phyloP scores from a whole-genome alignment of 1,140 invertebrate genomes.

The Rhopalosiphum padi region DNA sequence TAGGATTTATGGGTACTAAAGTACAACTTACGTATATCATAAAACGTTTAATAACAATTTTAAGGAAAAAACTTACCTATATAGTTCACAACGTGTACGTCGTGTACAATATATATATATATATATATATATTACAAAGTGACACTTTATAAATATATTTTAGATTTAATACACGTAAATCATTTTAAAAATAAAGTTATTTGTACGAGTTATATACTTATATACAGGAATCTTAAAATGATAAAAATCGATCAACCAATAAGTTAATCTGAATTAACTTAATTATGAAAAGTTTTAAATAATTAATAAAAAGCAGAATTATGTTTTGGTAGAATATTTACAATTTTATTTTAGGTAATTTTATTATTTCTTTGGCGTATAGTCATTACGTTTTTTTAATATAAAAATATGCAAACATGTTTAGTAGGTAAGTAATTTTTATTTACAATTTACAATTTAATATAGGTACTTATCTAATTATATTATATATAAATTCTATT shows the following conservation, averaged over 20 bases:
- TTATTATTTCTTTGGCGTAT: too few species aligned
- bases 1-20: not conserved
- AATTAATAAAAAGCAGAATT: not conserved
- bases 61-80: not conserved
- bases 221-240: not conserved
- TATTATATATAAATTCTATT: not conserved
- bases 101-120: not conserved
- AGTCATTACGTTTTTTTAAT: too few species aligned
- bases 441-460: too few species aligned
- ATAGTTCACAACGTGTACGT: not conserved
- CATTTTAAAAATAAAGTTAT: not conserved
- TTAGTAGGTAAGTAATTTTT: too few species aligned
- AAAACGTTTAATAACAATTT: slow-evolving; percentile 14
- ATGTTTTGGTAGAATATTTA: too few species aligned
- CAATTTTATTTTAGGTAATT: too few species aligned
- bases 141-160: not conserved
- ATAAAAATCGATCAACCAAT: not conserved
- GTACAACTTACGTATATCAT: not conserved
- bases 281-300: not conserved
- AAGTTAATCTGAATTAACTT: not conserved
- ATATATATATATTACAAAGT: not conserved
- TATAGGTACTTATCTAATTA: too few species aligned
- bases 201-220: not conserved
- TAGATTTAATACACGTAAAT: not conserved
- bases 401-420: too few species aligned